Evolutionary conservation across 2,888 invertebrate genomes (phyloP).

Genomic region (Leucophenga maculata): DNA sequence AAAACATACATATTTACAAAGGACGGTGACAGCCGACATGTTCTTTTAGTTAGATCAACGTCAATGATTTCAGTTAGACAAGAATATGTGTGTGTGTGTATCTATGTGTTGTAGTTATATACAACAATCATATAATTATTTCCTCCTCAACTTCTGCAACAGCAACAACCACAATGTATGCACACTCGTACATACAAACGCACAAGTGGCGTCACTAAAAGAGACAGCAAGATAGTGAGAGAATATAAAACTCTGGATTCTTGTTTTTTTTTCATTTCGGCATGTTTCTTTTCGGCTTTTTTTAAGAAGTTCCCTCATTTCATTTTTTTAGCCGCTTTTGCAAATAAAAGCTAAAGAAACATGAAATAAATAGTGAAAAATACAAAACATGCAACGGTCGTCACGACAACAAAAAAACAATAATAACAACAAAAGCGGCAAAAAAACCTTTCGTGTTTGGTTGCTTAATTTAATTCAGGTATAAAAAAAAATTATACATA

Average conservation of each 20-base stretch:
- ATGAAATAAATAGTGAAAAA: constrained; percentile 29
- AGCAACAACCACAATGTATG: constrained; percentile 41
- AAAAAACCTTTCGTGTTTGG: constrained; percentile 62
- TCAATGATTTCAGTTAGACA: constrained; percentile 5
- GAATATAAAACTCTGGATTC: constrained; percentile 19
- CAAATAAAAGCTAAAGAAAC: constrained; percentile 39
- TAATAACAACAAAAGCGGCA: constrained; percentile 29
- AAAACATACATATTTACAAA: constrained; percentile 30
- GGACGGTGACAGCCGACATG: constrained; percentile 55
- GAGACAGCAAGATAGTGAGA: constrained; percentile 35
- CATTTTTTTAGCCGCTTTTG: constrained; percentile 42
- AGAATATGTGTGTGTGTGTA: constrained; percentile 23
- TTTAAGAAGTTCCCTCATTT: constrained; percentile 21
- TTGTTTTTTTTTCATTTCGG: constrained; percentile 30
- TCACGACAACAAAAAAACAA: constrained; percentile 17
- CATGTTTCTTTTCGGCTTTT: constrained; percentile 54
- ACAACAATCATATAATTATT: constrained; percentile 72
- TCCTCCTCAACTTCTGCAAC: constrained; percentile 61
- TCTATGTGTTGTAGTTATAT: constrained; percentile 46
- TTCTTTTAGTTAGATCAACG: constrained; percentile 42
- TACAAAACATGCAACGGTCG: constrained; percentile 11
- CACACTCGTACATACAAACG: constrained; percentile 42
- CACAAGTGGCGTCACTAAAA: constrained; percentile 42
- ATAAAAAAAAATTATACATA: constrained; percentile 46
- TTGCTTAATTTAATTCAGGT: constrained; percentile 70